Conservation (phyloP, 2,888 invertebrate genomes). For the Leptura quadrifasciata region DNA sequence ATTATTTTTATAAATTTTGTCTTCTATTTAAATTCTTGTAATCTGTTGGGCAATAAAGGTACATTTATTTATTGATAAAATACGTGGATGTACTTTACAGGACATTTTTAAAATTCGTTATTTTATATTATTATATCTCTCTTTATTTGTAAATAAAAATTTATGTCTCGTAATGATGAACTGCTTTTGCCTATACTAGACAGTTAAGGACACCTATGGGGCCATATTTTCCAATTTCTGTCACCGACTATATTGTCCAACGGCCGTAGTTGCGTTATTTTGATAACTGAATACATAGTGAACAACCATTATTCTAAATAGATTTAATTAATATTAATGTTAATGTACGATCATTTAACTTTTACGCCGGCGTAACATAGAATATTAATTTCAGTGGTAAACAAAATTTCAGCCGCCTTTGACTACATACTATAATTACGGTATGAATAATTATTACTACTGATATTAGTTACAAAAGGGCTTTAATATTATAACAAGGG, state of each 20-base stretch:
- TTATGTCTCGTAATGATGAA: not conserved
- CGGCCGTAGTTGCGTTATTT: not conserved
- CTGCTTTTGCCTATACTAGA: not conserved
- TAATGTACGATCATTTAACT: slow-evolving; percentile 22
- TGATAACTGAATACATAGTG: not conserved
- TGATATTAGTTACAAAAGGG: slow-evolving; percentile 45
- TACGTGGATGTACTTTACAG: no score
- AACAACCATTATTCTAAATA: slow-evolving; percentile 7
- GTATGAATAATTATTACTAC: slow-evolving; percentile 41
- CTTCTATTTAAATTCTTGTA: no score
- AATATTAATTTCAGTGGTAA: slow-evolving; percentile 28
- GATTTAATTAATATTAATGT: slow-evolving; percentile 27
- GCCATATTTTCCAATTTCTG: not conserved
- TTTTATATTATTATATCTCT: no score
- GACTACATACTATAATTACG: slow-evolving; percentile 26
- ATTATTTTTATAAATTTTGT: no score
- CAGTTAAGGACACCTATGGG: no score
- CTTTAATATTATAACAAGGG: slow-evolving; percentile 34
- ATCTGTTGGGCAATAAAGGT: no score
- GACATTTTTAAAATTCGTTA: no score
- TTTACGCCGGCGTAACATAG: not conserved
- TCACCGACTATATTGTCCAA: not conserved
- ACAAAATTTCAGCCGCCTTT: slow-evolving; percentile 20
- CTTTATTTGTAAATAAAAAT: no score
- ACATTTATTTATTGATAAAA: no score